These are phyloP conservation scores for Trachelus stipa DNA, from an alignment of 2,888 invertebrate species.

Conservation along the genomic window DNA sequence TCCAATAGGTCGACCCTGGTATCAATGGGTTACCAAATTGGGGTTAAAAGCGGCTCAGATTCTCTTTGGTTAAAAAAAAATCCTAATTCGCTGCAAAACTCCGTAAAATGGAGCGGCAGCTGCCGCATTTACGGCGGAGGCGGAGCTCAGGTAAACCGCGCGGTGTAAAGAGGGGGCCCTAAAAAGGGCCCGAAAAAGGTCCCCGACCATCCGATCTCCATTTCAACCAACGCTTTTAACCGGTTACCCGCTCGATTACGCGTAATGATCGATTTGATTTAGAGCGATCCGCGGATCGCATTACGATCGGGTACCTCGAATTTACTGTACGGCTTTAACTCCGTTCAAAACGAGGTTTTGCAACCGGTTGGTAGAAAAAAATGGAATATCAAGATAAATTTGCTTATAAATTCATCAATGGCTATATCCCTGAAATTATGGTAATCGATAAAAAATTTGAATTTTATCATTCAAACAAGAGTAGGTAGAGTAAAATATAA, in stretches of 20 bases:
- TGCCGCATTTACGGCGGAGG: constrained; percentile 25
- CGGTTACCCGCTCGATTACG: constrained; percentile 61
- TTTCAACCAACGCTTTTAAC: constrained; percentile 33
- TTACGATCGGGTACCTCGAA: constrained; percentile 39
- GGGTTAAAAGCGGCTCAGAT: constrained; percentile 56
- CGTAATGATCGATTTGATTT: constrained; percentile 63
- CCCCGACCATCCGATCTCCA: constrained; percentile 22
- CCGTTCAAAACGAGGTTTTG: not conserved
- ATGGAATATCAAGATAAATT: not conserved
- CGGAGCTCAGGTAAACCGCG: constrained; percentile 25
- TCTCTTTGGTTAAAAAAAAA: constrained; percentile 47
- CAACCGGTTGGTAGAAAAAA: not conserved
- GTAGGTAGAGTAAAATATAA: not conserved
- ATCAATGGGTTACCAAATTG: constrained; percentile 59
- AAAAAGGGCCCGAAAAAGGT: constrained; percentile 27
- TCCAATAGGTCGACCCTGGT: constrained; percentile 40
- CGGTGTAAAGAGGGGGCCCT: constrained; percentile 9
- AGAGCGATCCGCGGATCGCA: constrained; percentile 49
- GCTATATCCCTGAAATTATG: not conserved
- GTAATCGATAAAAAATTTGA: not conserved
- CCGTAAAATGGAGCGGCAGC: constrained; percentile 39
- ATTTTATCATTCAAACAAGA: not conserved
- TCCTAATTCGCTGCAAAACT: constrained; percentile 48
- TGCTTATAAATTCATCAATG: not conserved
- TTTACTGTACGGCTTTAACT: constrained; percentile 1